phyloP scores from a whole-genome alignment of 2,113 vertebrate species.

The Osmerus mordax region DNA sequence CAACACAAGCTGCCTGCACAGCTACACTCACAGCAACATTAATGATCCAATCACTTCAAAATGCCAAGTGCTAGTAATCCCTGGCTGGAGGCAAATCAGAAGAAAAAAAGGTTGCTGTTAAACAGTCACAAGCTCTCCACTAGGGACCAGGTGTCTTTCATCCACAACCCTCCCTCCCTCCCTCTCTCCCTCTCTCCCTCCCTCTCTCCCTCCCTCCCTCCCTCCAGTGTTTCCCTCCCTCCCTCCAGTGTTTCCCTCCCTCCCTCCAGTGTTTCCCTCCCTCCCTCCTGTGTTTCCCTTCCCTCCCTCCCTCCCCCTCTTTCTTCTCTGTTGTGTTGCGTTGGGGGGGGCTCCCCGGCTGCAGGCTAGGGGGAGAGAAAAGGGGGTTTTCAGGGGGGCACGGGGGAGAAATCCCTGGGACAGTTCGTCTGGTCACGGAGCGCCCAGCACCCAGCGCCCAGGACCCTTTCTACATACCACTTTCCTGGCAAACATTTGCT shows the following conservation, averaged over 20 bases:
- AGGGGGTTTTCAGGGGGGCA: conserved; percentile 46
- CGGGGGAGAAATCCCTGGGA: conserved; percentile 85
- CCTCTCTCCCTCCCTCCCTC: no score
- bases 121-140: conserved; percentile 77
- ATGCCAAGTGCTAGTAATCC: conserved; percentile 77
- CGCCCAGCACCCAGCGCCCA: conserved; percentile 68
- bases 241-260: conserved; percentile 37
- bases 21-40: conserved; percentile 53
- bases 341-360: conserved; percentile 77
- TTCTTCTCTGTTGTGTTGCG: conserved; percentile 52
- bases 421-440: conserved; percentile 99
- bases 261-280: conserved; percentile 26
- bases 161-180: conserved; percentile 57
- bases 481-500: conserved; percentile 91
- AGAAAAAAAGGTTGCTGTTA: conserved; percentile 76
- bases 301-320: conserved; percentile 17
- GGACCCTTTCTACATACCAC: conserved; percentile 81
- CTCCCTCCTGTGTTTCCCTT: no score
- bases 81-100: conserved; percentile 75
- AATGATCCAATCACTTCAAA: conserved; percentile 73
- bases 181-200: neutral
- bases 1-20: neutral
- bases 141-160: conserved; percentile 93
- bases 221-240: conserved; percentile 37
- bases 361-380: conserved; percentile 72